Conservation (phyloP, 2,888 invertebrate species). For the Netelia melanura region DNA sequence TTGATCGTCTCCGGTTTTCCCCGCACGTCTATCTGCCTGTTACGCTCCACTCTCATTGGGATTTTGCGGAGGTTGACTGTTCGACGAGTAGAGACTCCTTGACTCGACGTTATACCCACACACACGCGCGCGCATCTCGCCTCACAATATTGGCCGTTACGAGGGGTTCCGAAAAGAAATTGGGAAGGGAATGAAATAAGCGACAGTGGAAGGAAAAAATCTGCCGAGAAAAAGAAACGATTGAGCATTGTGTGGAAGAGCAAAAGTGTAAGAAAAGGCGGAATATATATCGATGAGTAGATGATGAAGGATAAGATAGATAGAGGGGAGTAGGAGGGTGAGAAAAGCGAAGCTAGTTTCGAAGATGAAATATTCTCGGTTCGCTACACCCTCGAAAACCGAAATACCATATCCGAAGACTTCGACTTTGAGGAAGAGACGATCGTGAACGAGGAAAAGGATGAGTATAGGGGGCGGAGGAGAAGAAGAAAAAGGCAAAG, state of each 20-base stretch:
- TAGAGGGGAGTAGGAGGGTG: conserved; percentile 16
- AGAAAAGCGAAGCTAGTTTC: conserved; percentile 62
- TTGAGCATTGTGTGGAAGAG: conserved; percentile 9
- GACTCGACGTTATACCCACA: too few relatives aligned
- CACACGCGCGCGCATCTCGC: conserved; percentile 4
- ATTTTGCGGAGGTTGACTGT: conserved; percentile 43
- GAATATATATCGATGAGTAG: conserved; percentile 12
- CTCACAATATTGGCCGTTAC: neutral
- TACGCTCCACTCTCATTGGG: conserved; percentile 17
- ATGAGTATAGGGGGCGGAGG: conserved; percentile 27
- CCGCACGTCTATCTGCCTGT: conserved; percentile 17
- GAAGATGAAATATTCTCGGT: conserved; percentile 71
- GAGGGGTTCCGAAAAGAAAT: conserved; percentile 23
- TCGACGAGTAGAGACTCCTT: conserved; percentile 39
- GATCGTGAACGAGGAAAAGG: conserved; percentile 7
- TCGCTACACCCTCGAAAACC: neutral
- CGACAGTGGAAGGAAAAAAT: neutral
- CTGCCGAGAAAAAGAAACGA: conserved; percentile 1
- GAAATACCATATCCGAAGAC: neutral
- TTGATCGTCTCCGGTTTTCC: conserved; percentile 74
- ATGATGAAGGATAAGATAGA: conserved; percentile 36
- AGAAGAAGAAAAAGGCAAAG: neutral
- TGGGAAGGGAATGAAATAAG: conserved; percentile 19
- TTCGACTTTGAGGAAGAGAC: conserved; percentile 16
- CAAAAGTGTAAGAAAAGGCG: conserved; percentile 11